These are phyloP conservation scores for Lagria hirta DNA, from an alignment of 2,888 invertebrate genomes.

Conservation along the genomic window DNA sequence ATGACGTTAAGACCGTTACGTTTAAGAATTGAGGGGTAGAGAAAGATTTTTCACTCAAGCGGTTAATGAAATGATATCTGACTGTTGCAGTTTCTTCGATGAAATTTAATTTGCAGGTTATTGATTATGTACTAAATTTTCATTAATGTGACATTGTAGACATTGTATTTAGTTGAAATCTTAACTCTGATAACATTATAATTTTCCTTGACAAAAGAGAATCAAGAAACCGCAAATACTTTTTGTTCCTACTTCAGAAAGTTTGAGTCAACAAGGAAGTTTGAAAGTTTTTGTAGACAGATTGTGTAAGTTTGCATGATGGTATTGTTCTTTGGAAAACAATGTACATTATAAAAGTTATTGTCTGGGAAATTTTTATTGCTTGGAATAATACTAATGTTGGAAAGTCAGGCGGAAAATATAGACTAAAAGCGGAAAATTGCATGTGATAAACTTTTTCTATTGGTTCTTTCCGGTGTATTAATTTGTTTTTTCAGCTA, in stretches of 20 bases:
- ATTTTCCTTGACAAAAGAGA: constrained; percentile 15
- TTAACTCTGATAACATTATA: not conserved
- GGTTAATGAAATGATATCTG: too few species aligned
- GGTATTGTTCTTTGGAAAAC: constrained; percentile 46
- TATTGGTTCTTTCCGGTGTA: not conserved
- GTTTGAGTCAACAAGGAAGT: constrained; percentile 44
- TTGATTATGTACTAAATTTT: too few species aligned
- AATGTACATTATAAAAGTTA: constrained; percentile 44
- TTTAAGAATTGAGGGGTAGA: constrained; percentile 1
- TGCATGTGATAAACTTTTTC: not conserved
- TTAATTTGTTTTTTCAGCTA: too few species aligned
- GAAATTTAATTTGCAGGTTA: too few species aligned
- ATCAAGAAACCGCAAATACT: constrained; percentile 29
- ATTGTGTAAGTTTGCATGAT: constrained; percentile 46
- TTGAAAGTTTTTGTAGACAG: constrained; percentile 44
- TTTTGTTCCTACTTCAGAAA: constrained; percentile 38
- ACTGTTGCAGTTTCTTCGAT: too few species aligned
- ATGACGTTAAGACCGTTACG: constrained; percentile 6
- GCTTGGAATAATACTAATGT: constrained; percentile 25
- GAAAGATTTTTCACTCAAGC: not conserved
- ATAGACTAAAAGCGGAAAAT: not conserved
- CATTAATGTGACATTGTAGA: too few species aligned
- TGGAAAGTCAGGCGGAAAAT: not conserved
- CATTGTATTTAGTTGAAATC: too few species aligned
- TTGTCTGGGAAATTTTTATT: constrained; percentile 47